A percentile compares a stretch with the other conserved stretches of the same genome.
phyloP scores from a whole-genome alignment of 37 sponge, comb jelly and placozoan species.

The Chondrosia reniformis region DNA sequence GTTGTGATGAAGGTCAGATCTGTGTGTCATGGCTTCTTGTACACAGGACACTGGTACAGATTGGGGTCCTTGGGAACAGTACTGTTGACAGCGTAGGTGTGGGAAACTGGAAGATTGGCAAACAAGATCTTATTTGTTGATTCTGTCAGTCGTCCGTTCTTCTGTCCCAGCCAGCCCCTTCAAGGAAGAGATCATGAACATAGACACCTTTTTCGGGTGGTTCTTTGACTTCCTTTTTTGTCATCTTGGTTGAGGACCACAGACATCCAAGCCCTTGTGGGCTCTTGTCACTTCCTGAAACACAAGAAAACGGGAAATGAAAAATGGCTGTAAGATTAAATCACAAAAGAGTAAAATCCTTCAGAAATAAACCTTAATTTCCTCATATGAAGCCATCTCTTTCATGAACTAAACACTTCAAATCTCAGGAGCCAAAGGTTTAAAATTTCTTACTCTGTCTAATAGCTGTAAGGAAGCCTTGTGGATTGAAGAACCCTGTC shows the following conservation, averaged over 20 bases:
- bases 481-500: conserved; percentile 99
- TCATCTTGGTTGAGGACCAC: conserved; percentile 84
- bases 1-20: conserved; percentile 95
- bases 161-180: conserved; percentile 99
- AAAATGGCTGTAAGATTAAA: too few species aligned
- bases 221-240: conserved; percentile 83
- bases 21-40: conserved; percentile 96
- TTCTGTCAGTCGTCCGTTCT: conserved; percentile 68
- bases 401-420: too few species aligned
- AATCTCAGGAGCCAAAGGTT: too few species aligned
- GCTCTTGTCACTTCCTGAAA: conserved; percentile 82
- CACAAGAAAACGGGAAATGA: not conserved
- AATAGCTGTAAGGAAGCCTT: conserved; percentile 99
- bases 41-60: conserved; percentile 95
- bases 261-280: conserved; percentile 99
- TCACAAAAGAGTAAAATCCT: too few species aligned
- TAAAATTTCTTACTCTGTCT: conserved; percentile 87
- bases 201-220: conserved; percentile 96
- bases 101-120: conserved; percentile 80
- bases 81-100: conserved; percentile 88
- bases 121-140: conserved; percentile 93
- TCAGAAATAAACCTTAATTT: too few species aligned
- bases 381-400: too few species aligned
- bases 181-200: conserved; percentile 91
- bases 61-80: conserved; percentile 58